phyloP scores from a whole-genome alignment of 2,888 invertebrate species.

The Pseudolycoriella hygida region DNA sequence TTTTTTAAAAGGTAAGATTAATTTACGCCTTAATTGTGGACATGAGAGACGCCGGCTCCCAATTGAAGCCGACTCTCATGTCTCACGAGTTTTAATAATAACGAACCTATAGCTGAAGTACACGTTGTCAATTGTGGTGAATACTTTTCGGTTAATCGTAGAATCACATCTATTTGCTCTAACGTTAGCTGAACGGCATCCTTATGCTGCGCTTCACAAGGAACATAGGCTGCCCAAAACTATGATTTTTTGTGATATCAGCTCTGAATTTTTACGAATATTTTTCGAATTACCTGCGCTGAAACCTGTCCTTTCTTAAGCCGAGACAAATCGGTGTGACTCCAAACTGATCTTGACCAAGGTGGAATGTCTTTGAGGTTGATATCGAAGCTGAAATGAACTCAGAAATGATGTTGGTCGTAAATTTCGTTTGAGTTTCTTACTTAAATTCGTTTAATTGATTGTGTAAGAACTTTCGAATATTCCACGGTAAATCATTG shows the following conservation, averaged over 20 bases:
- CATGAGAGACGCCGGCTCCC: background rate
- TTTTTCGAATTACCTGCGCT: slow-evolving; percentile 40
- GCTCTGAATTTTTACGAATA: background rate
- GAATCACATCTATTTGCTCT: slow-evolving; percentile 56
- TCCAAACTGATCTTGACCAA: slow-evolving; percentile 57
- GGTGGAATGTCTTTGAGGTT: slow-evolving; percentile 49
- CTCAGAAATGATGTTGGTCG: background rate
- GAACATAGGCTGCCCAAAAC: slow-evolving; percentile 59
- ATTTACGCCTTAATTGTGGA: too few species aligned
- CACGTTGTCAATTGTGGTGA: slow-evolving; percentile 43
- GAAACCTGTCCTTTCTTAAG: slow-evolving; percentile 56
- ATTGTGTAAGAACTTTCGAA: slow-evolving; percentile 77
- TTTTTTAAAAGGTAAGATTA: too few species aligned
- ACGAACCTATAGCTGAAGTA: slow-evolving; percentile 45
- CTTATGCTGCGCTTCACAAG: slow-evolving; percentile 49
- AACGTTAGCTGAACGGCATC: slow-evolving; percentile 51
- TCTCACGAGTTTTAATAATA: slow-evolving; percentile 1
- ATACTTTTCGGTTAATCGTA: slow-evolving; percentile 47
- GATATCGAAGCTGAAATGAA: slow-evolving; percentile 38
- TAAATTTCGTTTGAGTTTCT: slow-evolving; percentile 11
- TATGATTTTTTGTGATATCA: slow-evolving; percentile 18
- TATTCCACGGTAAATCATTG: slow-evolving; percentile 84
- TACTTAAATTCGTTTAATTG: slow-evolving; percentile 66
- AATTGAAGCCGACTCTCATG: background rate
- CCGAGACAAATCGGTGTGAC: slow-evolving; percentile 60